phyloP scores from a whole-genome alignment of 2,797 vertebrate genomes.

The Rhinogobio ventralis region DNA sequence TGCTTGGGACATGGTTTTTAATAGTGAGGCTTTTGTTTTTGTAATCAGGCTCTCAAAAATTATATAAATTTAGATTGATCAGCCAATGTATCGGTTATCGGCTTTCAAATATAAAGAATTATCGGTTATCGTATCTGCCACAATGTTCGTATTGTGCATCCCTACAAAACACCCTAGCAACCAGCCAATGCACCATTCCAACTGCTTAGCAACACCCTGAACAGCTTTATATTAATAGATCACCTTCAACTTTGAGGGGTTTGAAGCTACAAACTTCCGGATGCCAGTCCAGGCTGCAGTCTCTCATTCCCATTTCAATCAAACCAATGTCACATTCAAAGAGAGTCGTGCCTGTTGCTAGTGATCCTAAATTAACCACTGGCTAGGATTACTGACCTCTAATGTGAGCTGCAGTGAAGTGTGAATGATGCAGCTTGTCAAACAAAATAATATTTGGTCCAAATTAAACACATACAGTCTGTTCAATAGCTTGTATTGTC shows the following conservation, averaged over 20 bases:
- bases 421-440: background rate
- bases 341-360: background rate
- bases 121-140: no score
- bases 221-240: background rate
- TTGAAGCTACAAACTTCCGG: background rate
- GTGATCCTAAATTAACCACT: constrained; percentile 20
- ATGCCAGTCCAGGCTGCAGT: background rate
- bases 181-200: no score
- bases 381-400: constrained; percentile 40
- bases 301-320: background rate
- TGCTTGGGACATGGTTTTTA: no score
- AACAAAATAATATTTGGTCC: background rate
- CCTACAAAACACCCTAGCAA: background rate
- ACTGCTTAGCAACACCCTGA: background rate
- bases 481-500: background rate
- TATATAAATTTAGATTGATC: no score
- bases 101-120: no score
- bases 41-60: no score
- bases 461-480: background rate
- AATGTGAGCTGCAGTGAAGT: constrained; percentile 19
- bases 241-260: background rate
- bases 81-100: no score
- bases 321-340: background rate
- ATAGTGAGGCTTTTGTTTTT: no score
- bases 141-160: no score